Conservation (phyloP, 2,888 invertebrate genomes). For the Lacanobia oleracea region DNA sequence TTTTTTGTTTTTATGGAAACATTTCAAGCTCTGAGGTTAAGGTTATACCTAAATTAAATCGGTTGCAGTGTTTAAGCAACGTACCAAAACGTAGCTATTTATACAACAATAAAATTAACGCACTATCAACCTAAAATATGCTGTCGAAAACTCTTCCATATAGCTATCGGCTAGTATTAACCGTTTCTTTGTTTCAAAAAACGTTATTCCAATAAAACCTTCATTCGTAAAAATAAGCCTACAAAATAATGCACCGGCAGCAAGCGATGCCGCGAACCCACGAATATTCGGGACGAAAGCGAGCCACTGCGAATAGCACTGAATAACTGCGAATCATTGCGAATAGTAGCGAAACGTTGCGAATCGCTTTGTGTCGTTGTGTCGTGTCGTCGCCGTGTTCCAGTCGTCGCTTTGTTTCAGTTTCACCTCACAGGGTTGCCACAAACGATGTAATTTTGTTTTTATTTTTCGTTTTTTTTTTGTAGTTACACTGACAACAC, state of each 20-base stretch:
- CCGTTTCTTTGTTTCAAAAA: slow-evolving; percentile 3
- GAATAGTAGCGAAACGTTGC: slow-evolving; percentile 14
- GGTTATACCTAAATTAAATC: too few relatives aligned
- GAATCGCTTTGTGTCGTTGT: slow-evolving; percentile 46
- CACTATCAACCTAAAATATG: neutral
- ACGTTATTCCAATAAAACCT: slow-evolving; percentile 5
- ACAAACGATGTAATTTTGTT: neutral
- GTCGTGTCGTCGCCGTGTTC: slow-evolving; percentile 51
- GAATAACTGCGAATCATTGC: neutral
- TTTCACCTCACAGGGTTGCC: slow-evolving; percentile 54
- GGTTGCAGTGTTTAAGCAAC: too few relatives aligned
- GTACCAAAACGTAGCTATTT: neutral
- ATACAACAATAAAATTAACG: neutral
- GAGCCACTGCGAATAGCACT: slow-evolving; percentile 21
- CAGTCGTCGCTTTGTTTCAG: slow-evolving; percentile 53
- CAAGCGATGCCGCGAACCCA: neutral
- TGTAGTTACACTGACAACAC: neutral
- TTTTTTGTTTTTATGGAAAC: too few relatives aligned
- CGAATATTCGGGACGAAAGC: slow-evolving; percentile 21
- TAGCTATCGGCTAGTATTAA: neutral
- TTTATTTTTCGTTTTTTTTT: neutral
- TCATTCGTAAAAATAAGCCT: slow-evolving; percentile 16
- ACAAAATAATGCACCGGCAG: slow-evolving; percentile 21
- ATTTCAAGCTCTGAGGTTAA: too few relatives aligned
- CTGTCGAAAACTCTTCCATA: neutral